Conservation (phyloP, 2,797 vertebrate species). For the Malurus splendens region DNA sequence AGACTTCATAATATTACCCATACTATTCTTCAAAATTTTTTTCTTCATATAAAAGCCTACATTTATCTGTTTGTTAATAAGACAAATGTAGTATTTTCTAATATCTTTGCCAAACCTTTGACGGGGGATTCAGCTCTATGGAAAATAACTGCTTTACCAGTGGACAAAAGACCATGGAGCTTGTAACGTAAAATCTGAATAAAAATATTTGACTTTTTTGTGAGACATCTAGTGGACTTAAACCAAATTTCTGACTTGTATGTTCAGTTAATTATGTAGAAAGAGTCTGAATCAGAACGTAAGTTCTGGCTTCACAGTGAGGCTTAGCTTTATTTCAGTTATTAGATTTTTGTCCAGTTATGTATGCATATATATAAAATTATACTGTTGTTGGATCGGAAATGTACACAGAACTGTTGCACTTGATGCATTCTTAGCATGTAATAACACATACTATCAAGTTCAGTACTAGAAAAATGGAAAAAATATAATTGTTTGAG, state of each 20-base stretch:
- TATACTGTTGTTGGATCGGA: background rate
- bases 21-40: background rate
- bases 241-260: background rate
- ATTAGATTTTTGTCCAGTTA: background rate
- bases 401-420: background rate
- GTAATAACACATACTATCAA: background rate
- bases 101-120: background rate
- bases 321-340: background rate
- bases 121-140: background rate
- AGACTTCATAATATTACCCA: background rate
- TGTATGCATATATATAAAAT: background rate
- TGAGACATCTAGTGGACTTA: background rate
- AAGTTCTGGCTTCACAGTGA: background rate
- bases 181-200: background rate
- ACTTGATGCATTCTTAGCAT: background rate
- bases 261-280: background rate
- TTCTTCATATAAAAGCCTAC: background rate
- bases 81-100: background rate
- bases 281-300: background rate
- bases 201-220: background rate
- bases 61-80: background rate
- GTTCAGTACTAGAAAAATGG: background rate
- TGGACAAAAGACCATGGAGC: background rate
- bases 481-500: background rate
- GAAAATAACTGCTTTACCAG: background rate